Conservation (phyloP, 2,113 vertebrate genomes). For the Scytalopus superciliaris region DNA sequence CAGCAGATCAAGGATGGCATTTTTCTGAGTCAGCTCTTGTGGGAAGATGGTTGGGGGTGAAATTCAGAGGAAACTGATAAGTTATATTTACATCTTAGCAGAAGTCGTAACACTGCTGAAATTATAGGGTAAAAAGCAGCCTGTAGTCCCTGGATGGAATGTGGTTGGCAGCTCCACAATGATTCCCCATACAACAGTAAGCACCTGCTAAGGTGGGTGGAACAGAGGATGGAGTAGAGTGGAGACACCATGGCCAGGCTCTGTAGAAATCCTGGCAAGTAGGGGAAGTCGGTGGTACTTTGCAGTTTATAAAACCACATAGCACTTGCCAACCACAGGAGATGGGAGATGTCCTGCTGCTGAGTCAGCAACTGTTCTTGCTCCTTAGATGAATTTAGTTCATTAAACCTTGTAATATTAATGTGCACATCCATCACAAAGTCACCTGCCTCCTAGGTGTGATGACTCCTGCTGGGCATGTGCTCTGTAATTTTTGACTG, state of each 20-base stretch:
- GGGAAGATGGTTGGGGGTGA: not conserved
- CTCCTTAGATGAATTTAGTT: not conserved
- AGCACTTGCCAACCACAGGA: not conserved
- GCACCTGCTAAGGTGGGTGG: not conserved
- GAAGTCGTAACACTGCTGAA: not conserved
- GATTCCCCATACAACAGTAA: not conserved
- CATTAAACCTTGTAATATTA: not conserved
- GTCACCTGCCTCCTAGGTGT: not conserved
- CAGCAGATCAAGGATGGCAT: not conserved
- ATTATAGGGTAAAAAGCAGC: not conserved
- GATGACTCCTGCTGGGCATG: not conserved
- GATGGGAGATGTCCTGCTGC: not conserved
- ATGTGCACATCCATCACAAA: not conserved
- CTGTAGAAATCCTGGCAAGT: not conserved
- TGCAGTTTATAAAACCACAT: not conserved
- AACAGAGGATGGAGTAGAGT: not conserved
- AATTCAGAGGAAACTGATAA: not conserved
- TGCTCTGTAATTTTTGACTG: not conserved
- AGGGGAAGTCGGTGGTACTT: not conserved
- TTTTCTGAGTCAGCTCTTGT: not conserved
- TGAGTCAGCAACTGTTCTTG: not conserved
- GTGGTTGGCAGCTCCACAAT: not conserved
- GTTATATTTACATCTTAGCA: not conserved
- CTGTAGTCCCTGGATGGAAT: not conserved
- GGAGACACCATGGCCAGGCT: not conserved